These are phyloP conservation scores for Eupithecia inturbata DNA, from an alignment of 2,888 invertebrate genomes.

Conservation along the genomic window DNA sequence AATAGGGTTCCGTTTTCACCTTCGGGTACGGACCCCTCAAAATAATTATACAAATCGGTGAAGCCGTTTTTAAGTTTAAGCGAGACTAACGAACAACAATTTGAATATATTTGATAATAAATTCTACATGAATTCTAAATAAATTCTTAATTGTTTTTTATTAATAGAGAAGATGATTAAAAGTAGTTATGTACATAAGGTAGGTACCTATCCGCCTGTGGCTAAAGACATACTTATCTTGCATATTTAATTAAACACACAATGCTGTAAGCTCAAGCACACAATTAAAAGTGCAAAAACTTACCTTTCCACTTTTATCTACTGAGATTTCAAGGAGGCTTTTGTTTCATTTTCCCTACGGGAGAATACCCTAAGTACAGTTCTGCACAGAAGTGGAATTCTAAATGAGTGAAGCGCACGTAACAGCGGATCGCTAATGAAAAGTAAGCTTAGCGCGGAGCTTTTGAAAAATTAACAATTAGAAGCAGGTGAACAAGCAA, in stretches of 20 bases:
- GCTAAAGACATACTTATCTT: neutral
- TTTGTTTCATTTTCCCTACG: slow-evolving; percentile 3
- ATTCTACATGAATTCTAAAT: too few relatives aligned
- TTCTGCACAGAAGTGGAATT: slow-evolving; percentile 27
- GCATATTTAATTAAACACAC: neutral
- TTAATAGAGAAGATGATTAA: too few relatives aligned
- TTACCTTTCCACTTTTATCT: slow-evolving; percentile 1
- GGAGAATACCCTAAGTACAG: slow-evolving; percentile 16
- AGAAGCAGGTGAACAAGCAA: slow-evolving; percentile 27
- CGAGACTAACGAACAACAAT: too few relatives aligned
- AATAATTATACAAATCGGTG: too few relatives aligned
- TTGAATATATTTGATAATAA: too few relatives aligned
- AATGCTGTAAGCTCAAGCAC: slow-evolving; percentile 6
- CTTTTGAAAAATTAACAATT: slow-evolving; percentile 34
- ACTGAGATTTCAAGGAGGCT: slow-evolving; percentile 17
- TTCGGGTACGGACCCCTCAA: too few relatives aligned
- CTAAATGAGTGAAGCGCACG: slow-evolving; percentile 31
- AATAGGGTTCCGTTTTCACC: too few relatives aligned
- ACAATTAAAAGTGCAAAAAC: slow-evolving; percentile 12
- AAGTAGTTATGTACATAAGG: too few relatives aligned
- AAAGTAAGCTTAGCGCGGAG: slow-evolving; percentile 35
- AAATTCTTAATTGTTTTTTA: too few relatives aligned
- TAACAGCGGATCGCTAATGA: slow-evolving; percentile 35
- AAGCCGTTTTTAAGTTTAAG: too few relatives aligned
- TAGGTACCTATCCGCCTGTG: too few relatives aligned